Evolutionary conservation across 2,888 invertebrate genomes (phyloP).

Genomic region (Crematogaster levior): DNA sequence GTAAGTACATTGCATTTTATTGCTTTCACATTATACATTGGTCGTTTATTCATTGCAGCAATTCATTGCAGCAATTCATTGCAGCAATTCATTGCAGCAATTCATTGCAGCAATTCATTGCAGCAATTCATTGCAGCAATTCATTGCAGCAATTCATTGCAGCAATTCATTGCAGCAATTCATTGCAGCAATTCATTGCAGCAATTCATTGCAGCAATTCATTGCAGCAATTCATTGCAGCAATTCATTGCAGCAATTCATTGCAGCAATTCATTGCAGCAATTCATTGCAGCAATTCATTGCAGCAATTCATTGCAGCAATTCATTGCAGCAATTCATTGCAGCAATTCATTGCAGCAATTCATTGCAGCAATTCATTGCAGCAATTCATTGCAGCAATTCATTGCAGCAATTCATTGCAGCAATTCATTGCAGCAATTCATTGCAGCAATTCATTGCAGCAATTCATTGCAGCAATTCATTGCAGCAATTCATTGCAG

Average conservation of each 20-base stretch:
- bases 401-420: constrained; percentile 18
- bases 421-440: background rate
- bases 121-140: constrained; percentile 17
- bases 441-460: background rate
- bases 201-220: constrained; percentile 9
- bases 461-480: constrained; percentile 9
- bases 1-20: constrained; percentile 17
- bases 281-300: constrained; percentile 2
- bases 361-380: constrained; percentile 3
- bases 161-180: background rate
- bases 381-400: constrained; percentile 17
- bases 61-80: constrained; percentile 15
- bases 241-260: constrained; percentile 2
- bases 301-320: constrained; percentile 21
- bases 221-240: constrained; percentile 20
- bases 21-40: constrained; percentile 27
- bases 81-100: background rate
- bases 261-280: background rate
- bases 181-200: background rate
- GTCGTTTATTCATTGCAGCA: constrained; percentile 25
- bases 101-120: constrained; percentile 3
- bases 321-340: constrained; percentile 15
- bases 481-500: constrained; percentile 20
- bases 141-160: constrained; percentile 18
- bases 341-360: background rate